Conservation (phyloP, 2,888 invertebrate species). For the Fragum fragum region DNA sequence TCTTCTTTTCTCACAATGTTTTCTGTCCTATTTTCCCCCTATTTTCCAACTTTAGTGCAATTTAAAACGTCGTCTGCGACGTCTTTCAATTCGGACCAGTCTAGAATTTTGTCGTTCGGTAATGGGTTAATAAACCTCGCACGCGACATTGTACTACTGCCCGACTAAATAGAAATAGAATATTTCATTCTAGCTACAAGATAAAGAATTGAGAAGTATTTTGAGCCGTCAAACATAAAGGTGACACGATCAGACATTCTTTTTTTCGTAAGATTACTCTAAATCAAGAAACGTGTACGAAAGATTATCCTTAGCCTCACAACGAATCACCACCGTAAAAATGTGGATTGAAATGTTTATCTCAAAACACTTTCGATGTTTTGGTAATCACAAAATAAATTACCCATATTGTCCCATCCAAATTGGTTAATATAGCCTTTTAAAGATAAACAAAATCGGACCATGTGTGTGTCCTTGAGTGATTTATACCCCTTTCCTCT, state of each 20-base stretch:
- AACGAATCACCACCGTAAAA: neutral
- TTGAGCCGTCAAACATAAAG: neutral
- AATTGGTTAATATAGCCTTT: neutral
- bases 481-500: too few relatives aligned
- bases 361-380: constrained; percentile 2
- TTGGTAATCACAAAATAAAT: neutral
- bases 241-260: neutral
- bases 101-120: too few relatives aligned
- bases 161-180: too few relatives aligned
- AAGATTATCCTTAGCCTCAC: neutral
- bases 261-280: neutral
- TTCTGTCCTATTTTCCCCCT: too few relatives aligned
- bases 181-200: too few relatives aligned
- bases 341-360: constrained; percentile 14
- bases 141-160: too few relatives aligned
- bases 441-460: neutral
- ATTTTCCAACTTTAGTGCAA: too few relatives aligned
- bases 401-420: neutral
- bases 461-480: neutral
- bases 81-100: too few relatives aligned
- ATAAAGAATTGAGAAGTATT: too few relatives aligned
- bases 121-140: too few relatives aligned
- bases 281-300: neutral
- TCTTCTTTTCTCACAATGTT: too few relatives aligned
- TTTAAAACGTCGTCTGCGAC: too few relatives aligned